Base-by-base conservation (phyloP, 2,113 vertebrate species). In the Centropus unirufus region DNA sequence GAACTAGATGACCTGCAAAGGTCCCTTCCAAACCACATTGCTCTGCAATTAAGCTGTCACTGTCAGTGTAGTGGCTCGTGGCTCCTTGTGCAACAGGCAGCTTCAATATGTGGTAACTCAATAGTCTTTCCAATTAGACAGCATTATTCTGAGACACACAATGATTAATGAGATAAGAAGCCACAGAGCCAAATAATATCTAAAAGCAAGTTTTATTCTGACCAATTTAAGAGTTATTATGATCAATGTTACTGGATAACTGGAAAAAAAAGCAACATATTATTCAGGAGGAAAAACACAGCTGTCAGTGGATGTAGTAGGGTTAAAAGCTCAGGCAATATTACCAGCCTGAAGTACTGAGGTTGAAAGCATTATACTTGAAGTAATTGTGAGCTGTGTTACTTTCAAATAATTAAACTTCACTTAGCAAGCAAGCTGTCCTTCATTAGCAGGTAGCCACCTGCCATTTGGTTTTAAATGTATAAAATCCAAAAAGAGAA, bases 161-260 rank as follows among this genome's bases (percentile, higher is more conserved):
- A 49, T 11, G n/a, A 83, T 87, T 57, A 93, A 72, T 0, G 2
- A 87, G 92, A 54, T 84, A 91, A 95, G 89, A 91, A 95, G 87
- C 89, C 82, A 91, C 70, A 85, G 78, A 96, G 75, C 58, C 91
- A 92, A 93, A 62, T 23, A 10, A 61, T 58, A 91, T 54, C 87
- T 69, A 70, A 89, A 92, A 94, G 55, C 17, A 76, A 89, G 40
- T 64, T 96, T 93, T 95, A 94, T 95, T 95, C 79, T 87, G 55
- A 82, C 32, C 84, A 66, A 58, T 32, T 73, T 22, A 61, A 68
- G 89, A 82, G 49, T 46, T 40, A n/a, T 44, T 85, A 49, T 81
- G 36, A 91, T 63, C 36, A 44, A 27, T 12, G 6, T 51, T 76
- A 63, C 10, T n/a, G 47, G 57, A 61, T 58, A 89, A 58, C 39